Conservation (phyloP, 2,888 invertebrate species). For the Microctonus brassicae region DNA sequence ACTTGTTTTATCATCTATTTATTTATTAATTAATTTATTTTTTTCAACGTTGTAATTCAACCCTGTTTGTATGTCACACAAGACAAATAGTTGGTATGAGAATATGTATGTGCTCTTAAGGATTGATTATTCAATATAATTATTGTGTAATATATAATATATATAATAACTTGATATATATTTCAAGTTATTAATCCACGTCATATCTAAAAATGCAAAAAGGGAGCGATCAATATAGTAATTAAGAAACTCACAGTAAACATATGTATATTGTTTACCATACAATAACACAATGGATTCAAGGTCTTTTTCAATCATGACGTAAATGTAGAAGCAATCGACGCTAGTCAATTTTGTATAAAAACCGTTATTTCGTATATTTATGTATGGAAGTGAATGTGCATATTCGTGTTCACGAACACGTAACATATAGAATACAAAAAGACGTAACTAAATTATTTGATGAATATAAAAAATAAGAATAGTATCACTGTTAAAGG, state of each 20-base stretch:
- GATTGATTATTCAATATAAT: no score
- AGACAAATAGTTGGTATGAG: no score
- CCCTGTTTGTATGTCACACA: not conserved
- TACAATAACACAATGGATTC: no score
- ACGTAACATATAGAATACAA: not conserved
- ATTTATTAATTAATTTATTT: not conserved
- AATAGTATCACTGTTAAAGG: no score
- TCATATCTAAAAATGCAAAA: no score
- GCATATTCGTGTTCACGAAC: not conserved
- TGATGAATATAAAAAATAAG: not conserved
- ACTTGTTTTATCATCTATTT: not conserved
- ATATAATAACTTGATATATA: not conserved
- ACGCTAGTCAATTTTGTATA: conserved; percentile 68
- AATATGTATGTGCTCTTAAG: no score
- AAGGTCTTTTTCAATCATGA: conserved; percentile 45
- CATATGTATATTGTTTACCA: not conserved
- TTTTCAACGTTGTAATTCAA: no score
- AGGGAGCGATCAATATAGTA: not conserved
- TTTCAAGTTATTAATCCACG: no score
- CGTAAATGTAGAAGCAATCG: conserved; percentile 63
- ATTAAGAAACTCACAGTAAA: not conserved
- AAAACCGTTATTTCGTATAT: conserved; percentile 57
- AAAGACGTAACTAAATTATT: not conserved
- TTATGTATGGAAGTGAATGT: conserved; percentile 44
- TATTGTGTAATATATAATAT: no score